Conservation (phyloP, 2,113 vertebrate genomes). For the Tichodroma muraria region DNA sequence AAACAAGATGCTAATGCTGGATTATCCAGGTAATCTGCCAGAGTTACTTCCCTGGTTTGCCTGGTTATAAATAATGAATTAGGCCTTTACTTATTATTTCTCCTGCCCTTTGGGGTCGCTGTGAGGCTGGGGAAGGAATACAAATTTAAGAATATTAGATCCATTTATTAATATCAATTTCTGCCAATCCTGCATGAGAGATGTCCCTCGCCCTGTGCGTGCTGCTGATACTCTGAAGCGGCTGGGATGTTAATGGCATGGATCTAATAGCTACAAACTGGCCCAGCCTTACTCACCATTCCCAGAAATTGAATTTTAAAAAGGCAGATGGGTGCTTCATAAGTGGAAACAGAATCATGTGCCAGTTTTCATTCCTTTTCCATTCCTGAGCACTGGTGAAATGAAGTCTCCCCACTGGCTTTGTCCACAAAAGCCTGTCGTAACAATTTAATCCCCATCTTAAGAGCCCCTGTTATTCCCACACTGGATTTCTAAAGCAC, state of each 20-base stretch:
- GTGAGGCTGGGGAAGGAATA: constrained; percentile 47
- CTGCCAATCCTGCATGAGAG: constrained; percentile 21
- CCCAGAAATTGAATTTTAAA: constrained; percentile 54
- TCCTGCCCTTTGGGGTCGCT: constrained; percentile 48
- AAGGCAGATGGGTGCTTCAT: constrained; percentile 35
- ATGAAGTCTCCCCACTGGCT: constrained; percentile 18
- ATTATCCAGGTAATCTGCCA: constrained; percentile 56
- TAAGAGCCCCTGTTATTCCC: neutral
- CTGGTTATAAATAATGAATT: constrained; percentile 65
- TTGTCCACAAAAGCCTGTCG: neutral
- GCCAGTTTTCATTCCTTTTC: constrained; percentile 41
- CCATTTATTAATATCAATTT: constrained; percentile 56
- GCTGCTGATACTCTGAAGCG: neutral
- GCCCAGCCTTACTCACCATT: constrained; percentile 2
- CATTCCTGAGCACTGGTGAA: neutral
- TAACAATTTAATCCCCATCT: neutral
- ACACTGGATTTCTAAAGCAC: neutral
- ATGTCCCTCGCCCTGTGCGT: neutral
- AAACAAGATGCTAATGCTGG: constrained; percentile 50
- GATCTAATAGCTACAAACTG: constrained; percentile 24
- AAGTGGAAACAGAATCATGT: constrained; percentile 46
- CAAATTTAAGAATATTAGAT: constrained; percentile 55
- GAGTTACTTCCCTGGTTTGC: constrained; percentile 4
- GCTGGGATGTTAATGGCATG: constrained; percentile 11
- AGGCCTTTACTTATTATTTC: constrained; percentile 60